These are phyloP conservation scores for Umimayanthus kanabou DNA, from an alignment of 92 coral and sea anemone species.

Conservation along the genomic window DNA sequence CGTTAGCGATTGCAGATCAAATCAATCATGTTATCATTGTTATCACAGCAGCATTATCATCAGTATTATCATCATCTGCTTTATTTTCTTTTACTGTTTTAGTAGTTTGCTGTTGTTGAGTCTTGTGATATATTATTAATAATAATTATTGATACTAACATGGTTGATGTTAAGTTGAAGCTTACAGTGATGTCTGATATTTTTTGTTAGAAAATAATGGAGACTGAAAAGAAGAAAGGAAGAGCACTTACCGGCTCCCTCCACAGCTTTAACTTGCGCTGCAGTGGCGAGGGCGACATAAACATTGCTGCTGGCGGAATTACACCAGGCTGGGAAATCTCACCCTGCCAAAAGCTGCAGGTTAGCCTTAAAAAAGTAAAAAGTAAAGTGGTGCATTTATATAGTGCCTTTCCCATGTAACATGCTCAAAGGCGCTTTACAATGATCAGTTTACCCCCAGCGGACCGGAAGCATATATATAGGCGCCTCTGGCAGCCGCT, in stretches of 20 bases:
- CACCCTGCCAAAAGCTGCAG: background rate
- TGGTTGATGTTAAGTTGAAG: background rate
- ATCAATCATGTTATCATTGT: background rate
- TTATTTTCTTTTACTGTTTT: too few species aligned
- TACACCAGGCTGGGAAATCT: constrained; percentile 24
- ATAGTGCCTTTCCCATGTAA: too few species aligned
- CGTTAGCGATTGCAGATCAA: background rate
- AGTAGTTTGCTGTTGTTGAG: too few species aligned
- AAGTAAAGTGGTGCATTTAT: too few species aligned
- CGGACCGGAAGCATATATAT: too few species aligned
- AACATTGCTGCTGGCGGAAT: background rate
- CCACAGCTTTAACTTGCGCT: constrained; percentile 36
- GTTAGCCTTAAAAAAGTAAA: too few species aligned
- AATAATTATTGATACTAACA: background rate
- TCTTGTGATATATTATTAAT: background rate
- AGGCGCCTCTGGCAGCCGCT: too few species aligned
- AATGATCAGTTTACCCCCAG: too few species aligned
- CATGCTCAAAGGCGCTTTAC: too few species aligned
- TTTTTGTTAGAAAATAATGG: constrained; percentile 54
- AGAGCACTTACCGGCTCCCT: constrained; percentile 52
- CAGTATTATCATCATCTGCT: too few species aligned
- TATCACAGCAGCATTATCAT: too few species aligned
- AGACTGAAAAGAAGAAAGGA: constrained; percentile 49
- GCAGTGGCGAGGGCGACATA: constrained; percentile 9
- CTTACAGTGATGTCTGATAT: background rate